Evolutionary conservation across 2,113 vertebrate species (phyloP), one percentile per base, ranked within the genome.

Genomic region (Atlantisia rogersi): DNA sequence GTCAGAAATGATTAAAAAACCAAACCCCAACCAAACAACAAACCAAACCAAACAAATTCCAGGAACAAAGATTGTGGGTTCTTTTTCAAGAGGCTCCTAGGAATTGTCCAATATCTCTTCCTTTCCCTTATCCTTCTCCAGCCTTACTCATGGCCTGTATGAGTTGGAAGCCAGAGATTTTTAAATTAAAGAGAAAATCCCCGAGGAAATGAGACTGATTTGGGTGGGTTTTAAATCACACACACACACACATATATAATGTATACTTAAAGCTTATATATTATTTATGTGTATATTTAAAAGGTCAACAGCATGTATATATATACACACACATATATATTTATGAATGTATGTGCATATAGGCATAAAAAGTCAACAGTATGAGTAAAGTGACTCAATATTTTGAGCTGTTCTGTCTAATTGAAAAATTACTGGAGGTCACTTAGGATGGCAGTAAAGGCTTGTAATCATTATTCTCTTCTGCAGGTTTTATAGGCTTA

Each of bases 161-260:
- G 3, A 82, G 48, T 13, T 89, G 32, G 42, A 94, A 90, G 39
- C 17, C 50, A 82, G 59, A 92, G n/a, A 12, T 65, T 95, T 92
- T 92, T 85, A 65, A 95, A 76, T 89, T 73, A 69, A 82, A 77
- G 39, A 65, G 40, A 95, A 92, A 86, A 82, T 69, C 32, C 67
- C 28, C 40, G 84, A 44, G 59, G 87, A 53, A 89, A 31, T 40
- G 10, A 90, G 52, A 24, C 28, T 64, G 39, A 6, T 40, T 12
- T 48, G 19, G 20, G 48, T 48, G 48, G 48, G 48, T 48, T 48
- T 48, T 48, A 48, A 48, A 48, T 48, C 5, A 22, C 48, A 48
- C 48, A 48, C 44, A 46, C 35, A 35, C 1, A 5, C 31, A 64
- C 2, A 39, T 19, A 25, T 50, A 11, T 15, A 63, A 82, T 21